Percentiles rank a stretch among this genome's conserved stretches.
phyloP scores from a whole-genome alignment of 2,113 vertebrate genomes.

The Megaptera novaeangliae region DNA sequence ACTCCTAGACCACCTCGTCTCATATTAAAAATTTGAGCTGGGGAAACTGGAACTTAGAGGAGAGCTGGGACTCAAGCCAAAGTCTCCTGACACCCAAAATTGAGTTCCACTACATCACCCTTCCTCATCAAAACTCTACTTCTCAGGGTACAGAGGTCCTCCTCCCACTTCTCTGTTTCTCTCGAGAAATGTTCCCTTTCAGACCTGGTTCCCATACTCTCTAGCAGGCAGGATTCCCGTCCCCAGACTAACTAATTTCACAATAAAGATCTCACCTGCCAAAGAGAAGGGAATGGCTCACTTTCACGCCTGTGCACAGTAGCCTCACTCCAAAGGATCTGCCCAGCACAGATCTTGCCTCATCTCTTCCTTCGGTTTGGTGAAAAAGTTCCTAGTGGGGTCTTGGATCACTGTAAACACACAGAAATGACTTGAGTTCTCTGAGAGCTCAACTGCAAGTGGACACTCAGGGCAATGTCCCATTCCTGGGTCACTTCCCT shows the following conservation, averaged over 20 bases:
- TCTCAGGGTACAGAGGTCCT: background rate
- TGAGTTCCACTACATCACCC: background rate
- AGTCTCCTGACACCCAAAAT: background rate
- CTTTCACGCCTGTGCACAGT: background rate
- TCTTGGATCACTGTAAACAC: background rate
- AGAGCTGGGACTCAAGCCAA: background rate
- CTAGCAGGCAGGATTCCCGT: background rate
- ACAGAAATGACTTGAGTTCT: background rate
- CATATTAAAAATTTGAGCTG: background rate
- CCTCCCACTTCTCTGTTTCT: background rate
- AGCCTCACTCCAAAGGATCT: background rate
- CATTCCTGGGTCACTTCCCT: background rate
- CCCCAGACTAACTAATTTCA: background rate
- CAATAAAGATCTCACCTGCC: background rate
- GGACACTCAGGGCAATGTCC: background rate
- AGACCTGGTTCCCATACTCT: background rate
- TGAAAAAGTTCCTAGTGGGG: background rate
- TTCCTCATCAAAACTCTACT: background rate
- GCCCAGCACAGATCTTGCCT: background rate
- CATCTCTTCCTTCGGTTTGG: background rate
- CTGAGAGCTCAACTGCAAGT: background rate
- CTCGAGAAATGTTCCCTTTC: background rate
- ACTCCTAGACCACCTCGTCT: background rate
- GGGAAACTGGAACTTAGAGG: background rate
- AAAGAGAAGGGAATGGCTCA: background rate